Percentiles rank a stretch among this genome's conserved stretches.
These are phyloP conservation scores for Drosophila pseudotakahashii DNA, from an alignment of 2,888 invertebrate species.

Conservation along the genomic window DNA sequence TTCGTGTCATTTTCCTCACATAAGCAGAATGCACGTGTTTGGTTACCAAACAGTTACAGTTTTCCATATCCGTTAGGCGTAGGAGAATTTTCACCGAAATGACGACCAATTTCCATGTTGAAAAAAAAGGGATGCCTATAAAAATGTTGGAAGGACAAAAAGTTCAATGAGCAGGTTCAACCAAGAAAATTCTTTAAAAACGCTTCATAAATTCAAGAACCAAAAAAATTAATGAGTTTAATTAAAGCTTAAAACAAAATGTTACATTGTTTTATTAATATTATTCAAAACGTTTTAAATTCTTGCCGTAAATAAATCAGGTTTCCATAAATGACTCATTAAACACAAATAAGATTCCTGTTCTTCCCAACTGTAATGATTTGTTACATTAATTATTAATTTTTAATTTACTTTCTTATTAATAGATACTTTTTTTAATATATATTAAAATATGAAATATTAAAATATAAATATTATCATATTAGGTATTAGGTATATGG, in stretches of 20 bases:
- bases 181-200: background rate
- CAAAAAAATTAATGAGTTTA: too few species aligned
- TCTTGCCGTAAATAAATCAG: background rate
- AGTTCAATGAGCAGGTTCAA: background rate
- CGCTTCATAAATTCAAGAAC: slow-evolving; percentile 8
- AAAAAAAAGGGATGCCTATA: too few species aligned
- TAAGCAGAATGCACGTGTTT: slow-evolving; percentile 36
- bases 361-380: too few species aligned
- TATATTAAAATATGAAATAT: too few species aligned
- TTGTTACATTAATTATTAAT: too few species aligned
- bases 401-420: too few species aligned
- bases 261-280: background rate
- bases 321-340: background rate
- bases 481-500: too few species aligned
- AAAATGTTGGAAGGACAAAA: background rate
- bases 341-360: too few species aligned
- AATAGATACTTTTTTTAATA: too few species aligned
- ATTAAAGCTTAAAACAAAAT: too few species aligned
- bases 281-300: background rate
- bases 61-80: slow-evolving; percentile 11
- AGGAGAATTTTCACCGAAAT: slow-evolving; percentile 6
- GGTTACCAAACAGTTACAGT: slow-evolving; percentile 40
- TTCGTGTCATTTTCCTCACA: slow-evolving; percentile 19
- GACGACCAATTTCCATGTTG: slow-evolving; percentile 1
- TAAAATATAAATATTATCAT: too few species aligned